Evolutionary conservation across 2,113 vertebrate species (phyloP), one percentile per base, ranked within the genome.

Genomic region (Antidorcas marsupialis): DNA sequence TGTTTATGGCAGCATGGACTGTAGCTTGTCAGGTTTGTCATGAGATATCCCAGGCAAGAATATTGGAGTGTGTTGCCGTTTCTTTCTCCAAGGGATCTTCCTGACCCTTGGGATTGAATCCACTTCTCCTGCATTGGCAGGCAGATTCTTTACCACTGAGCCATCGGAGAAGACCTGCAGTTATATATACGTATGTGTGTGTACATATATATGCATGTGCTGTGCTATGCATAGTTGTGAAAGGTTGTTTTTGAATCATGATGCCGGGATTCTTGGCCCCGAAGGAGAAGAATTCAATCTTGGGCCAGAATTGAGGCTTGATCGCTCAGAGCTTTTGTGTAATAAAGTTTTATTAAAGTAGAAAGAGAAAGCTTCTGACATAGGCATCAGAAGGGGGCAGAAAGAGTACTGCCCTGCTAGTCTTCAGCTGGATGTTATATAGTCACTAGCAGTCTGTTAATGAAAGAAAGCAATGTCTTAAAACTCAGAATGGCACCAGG

Each of bases 261-360:
- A 27, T 0, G 0, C 57, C 0, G 0, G 9, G 23, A 59, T 27
- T 59, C 57, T 59, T 59, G 57, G 57, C 23, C 57, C 23, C 23
- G 0, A 59, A 27, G 9, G 9, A 59, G 57, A 59, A 59, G 57
- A 59, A 11, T 59, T 59, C 57, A 25, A 59, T 59, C 57, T 4
- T 4, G 9, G 57, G 23, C 23, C 23, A 59, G 57, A 27, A n/a
- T n/a, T 59, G 57, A 59, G 57, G 57, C 23, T 59, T 59, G 57
- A 27, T 59, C 10, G 0, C 57, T 27, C 57, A 59, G 10, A 59
- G 9, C 57, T 59, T 59, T 27, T 59, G 23, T 59, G 23, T 59
- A 59, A 59, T 59, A 59, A 59, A 59, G 57, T 59, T 59, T 59
- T 59, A 27, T 59, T 59, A 59, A 12, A 27, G 57, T 59, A 59